Percentiles rank a stretch among this genome's conserved stretches.
These are phyloP conservation scores for Pollachius pollachius DNA, from an alignment of 2,113 vertebrate species.

Conservation along the genomic window DNA sequence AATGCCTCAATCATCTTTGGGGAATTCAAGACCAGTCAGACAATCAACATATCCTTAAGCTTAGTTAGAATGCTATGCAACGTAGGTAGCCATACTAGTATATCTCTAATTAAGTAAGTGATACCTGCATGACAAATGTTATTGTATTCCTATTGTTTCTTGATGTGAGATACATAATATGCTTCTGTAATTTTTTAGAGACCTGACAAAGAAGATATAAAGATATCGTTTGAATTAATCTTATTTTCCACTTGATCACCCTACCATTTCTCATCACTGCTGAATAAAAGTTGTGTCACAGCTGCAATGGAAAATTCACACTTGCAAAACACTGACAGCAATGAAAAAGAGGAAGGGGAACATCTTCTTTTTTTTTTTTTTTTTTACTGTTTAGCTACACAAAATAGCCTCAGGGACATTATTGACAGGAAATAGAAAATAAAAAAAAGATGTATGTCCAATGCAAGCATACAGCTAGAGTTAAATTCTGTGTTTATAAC, in stretches of 20 bases:
- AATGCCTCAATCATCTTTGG: not conserved
- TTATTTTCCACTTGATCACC: too few relatives aligned
- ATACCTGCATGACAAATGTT: too few relatives aligned
- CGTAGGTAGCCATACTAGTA: too few relatives aligned
- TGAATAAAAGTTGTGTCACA: slow-evolving; percentile 26
- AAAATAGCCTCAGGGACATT: slow-evolving; percentile 39
- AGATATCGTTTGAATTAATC: too few relatives aligned
- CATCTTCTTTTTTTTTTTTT: slow-evolving; percentile 20
- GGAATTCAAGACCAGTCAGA: not conserved
- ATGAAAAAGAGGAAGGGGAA: slow-evolving; percentile 71
- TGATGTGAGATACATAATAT: too few relatives aligned
- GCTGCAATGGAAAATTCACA: slow-evolving; percentile 67
- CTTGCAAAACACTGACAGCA: slow-evolving; percentile 65
- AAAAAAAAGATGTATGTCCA: not conserved
- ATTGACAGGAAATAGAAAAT: slow-evolving; percentile 31
- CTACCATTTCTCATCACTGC: not conserved
- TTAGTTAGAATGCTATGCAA: too few relatives aligned
- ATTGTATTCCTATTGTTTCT: too few relatives aligned
- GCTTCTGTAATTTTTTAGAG: too few relatives aligned
- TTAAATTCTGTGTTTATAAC: too few relatives aligned
- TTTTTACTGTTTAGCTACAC: not conserved
- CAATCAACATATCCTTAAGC: slow-evolving; percentile 22
- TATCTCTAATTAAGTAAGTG: too few relatives aligned
- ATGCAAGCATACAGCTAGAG: not conserved
- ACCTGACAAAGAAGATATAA: too few relatives aligned